Conservation (phyloP, 2,113 vertebrate genomes). For the Alouatta palliata region DNA sequence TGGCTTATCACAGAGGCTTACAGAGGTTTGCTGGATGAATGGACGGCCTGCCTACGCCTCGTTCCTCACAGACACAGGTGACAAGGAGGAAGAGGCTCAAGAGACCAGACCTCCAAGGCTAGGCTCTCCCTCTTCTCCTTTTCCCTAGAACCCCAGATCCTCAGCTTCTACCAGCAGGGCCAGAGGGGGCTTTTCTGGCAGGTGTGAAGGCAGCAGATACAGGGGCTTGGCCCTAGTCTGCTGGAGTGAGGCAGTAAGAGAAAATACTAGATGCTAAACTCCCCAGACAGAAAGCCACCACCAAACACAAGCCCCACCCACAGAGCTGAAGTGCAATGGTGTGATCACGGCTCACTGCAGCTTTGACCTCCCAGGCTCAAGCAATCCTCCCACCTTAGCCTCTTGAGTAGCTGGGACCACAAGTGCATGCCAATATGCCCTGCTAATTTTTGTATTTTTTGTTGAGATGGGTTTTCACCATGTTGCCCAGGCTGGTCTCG, state of each 20-base stretch:
- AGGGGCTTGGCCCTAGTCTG: too few species aligned
- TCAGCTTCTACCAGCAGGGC: background rate
- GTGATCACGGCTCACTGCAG: too few species aligned
- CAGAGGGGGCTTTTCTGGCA: background rate
- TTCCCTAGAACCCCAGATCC: background rate
- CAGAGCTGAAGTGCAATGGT: too few species aligned
- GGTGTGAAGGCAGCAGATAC: background rate
- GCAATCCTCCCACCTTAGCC: too few species aligned
- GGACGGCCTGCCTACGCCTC: background rate
- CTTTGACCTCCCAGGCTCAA: too few species aligned
- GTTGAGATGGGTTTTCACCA: too few species aligned
- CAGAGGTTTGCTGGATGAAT: background rate
- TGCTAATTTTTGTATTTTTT: too few species aligned
- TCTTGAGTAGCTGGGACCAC: too few species aligned
- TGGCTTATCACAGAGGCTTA: background rate
- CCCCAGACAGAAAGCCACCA: background rate
- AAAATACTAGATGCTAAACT: background rate
- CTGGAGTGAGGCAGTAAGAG: background rate
- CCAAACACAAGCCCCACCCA: background rate
- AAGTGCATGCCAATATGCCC: too few species aligned
- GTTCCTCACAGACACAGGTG: background rate
- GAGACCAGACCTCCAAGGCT: background rate
- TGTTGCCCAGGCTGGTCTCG: too few species aligned
- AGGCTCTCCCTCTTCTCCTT: background rate
- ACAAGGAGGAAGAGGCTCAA: background rate